Conservation (phyloP, 2,797 vertebrate genomes). For the Sebastes diaconus region DNA sequence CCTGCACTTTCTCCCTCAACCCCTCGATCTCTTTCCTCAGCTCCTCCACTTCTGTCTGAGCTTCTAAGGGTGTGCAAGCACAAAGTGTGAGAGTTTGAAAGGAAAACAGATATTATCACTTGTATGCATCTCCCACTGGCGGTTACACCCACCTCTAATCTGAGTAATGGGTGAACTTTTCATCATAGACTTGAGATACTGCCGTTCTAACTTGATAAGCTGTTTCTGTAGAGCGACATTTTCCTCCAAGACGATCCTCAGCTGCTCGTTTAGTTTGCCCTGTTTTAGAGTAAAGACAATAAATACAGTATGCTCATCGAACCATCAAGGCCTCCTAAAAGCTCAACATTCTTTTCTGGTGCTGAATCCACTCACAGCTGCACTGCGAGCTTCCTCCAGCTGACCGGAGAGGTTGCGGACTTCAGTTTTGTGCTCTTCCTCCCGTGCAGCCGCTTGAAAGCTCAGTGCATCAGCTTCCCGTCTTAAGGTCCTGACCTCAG, state of each 20-base stretch:
- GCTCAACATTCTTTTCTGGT: neutral
- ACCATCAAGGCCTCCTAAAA: neutral
- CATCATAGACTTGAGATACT: constrained; percentile 69
- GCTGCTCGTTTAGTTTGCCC: constrained; percentile 78
- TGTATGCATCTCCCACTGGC: neutral
- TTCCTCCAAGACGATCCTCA: constrained; percentile 83
- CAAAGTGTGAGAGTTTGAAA: neutral
- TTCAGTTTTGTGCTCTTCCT: constrained; percentile 62
- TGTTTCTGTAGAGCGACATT: constrained; percentile 84
- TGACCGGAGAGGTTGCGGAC: constrained; percentile 62
- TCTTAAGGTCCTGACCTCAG: constrained; percentile 74
- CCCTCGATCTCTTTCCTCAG: constrained; percentile 78
- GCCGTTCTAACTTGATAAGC: constrained; percentile 80
- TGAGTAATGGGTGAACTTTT: constrained; percentile 61
- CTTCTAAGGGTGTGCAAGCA: constrained; percentile 66
- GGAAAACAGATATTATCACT: neutral
- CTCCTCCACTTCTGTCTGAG: constrained; percentile 76
- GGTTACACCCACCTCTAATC: constrained; percentile 74
- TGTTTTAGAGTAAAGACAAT: constrained; percentile 44
- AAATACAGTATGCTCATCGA: neutral
- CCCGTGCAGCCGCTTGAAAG: constrained; percentile 55
- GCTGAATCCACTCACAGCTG: constrained; percentile 71
- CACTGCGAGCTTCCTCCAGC: constrained; percentile 64
- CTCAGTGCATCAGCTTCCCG: constrained; percentile 68
- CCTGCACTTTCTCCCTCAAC: constrained; percentile 77